phyloP scores from a whole-genome alignment of 92 coral and sea anemone species.

The Blastomussa wellsi region DNA sequence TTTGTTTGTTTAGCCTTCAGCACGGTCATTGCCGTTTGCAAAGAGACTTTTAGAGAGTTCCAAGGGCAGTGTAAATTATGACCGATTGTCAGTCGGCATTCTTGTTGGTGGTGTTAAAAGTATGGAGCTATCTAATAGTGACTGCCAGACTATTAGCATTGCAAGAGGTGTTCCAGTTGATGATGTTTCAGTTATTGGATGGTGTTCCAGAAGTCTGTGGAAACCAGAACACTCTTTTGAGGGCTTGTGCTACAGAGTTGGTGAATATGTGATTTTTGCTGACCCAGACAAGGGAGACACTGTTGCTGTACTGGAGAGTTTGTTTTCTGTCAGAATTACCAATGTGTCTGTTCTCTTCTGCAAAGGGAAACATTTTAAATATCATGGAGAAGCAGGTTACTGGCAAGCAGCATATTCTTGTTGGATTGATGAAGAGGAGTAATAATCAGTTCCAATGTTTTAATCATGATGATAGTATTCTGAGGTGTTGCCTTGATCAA shows the following conservation, averaged over 20 bases:
- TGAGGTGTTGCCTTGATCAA: slow-evolving; percentile 27
- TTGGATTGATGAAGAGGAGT: slow-evolving; percentile 15
- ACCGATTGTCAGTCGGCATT: slow-evolving; percentile 50
- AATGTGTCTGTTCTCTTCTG: slow-evolving; percentile 40
- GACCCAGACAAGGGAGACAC: slow-evolving; percentile 70
- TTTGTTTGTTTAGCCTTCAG: slow-evolving; percentile 61
- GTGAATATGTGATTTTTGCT: slow-evolving; percentile 66
- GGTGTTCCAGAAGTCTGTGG: slow-evolving; percentile 66
- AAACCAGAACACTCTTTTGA: slow-evolving; percentile 68
- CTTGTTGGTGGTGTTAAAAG: slow-evolving; percentile 67
- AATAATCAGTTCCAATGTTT: slow-evolving; percentile 17
- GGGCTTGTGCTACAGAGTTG: slow-evolving; percentile 72
- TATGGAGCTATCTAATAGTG: slow-evolving; percentile 50
- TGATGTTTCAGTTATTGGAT: slow-evolving; percentile 54
- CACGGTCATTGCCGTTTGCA: slow-evolving; percentile 60
- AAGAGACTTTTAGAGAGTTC: slow-evolving; percentile 52
- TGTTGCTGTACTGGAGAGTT: slow-evolving; percentile 52
- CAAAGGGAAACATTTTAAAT: slow-evolving; percentile 36
- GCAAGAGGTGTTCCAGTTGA: slow-evolving; percentile 35
- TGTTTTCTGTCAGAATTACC: slow-evolving; percentile 58
- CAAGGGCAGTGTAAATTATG: slow-evolving; percentile 38
- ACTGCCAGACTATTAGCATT: slow-evolving; percentile 48
- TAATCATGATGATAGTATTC: slow-evolving; percentile 9
- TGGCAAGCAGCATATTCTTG: no score
- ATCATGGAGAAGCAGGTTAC: slow-evolving; percentile 39